A percentile compares a stretch with the other conserved stretches of the same genome.
These are phyloP conservation scores for Eulithis prunata DNA, from an alignment of 2,888 invertebrate species.

Conservation along the genomic window DNA sequence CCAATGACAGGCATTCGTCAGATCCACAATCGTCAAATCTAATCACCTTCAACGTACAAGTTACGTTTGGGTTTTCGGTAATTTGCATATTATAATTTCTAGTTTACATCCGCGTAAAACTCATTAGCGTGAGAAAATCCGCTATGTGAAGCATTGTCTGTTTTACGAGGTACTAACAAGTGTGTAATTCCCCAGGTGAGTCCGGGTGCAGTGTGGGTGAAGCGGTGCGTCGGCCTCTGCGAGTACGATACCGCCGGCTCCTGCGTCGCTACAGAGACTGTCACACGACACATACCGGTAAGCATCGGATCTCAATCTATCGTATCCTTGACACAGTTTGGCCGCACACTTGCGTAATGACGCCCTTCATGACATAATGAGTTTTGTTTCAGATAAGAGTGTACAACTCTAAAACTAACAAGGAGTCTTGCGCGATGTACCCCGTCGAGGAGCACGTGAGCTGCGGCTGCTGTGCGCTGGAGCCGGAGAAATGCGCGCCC, in stretches of 20 bases:
- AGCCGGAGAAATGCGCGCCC: conserved; percentile 60
- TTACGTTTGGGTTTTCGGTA: conserved; percentile 28
- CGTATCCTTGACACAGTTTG: conserved; percentile 73
- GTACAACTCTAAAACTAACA: conserved; percentile 68
- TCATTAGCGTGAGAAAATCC: conserved; percentile 68
- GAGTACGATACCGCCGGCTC: conserved; percentile 64
- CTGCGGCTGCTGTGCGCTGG: conserved; percentile 69
- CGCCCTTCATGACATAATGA: conserved; percentile 58
- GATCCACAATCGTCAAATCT: conserved; percentile 7
- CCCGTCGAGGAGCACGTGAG: conserved; percentile 70
- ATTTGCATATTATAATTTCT: conserved; percentile 45
- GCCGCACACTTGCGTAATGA: conserved; percentile 48
- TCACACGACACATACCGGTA: conserved; percentile 68
- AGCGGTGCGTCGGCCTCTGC: conserved; percentile 75
- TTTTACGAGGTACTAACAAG: conserved; percentile 49
- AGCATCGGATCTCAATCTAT: conserved; percentile 57
- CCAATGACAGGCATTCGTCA: not conserved
- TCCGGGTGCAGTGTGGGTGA: conserved; percentile 76
- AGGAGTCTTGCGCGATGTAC: conserved; percentile 71
- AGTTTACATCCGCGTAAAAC: conserved; percentile 51
- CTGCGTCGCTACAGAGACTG: conserved; percentile 64
- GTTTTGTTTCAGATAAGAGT: conserved; percentile 66
- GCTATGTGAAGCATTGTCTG: conserved; percentile 49
- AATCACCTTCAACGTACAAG: conserved; percentile 20
- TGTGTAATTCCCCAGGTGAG: conserved; percentile 71